Base-by-base conservation (phyloP, 1,140 invertebrate genomes). In the Drosophila obscura region DNA sequence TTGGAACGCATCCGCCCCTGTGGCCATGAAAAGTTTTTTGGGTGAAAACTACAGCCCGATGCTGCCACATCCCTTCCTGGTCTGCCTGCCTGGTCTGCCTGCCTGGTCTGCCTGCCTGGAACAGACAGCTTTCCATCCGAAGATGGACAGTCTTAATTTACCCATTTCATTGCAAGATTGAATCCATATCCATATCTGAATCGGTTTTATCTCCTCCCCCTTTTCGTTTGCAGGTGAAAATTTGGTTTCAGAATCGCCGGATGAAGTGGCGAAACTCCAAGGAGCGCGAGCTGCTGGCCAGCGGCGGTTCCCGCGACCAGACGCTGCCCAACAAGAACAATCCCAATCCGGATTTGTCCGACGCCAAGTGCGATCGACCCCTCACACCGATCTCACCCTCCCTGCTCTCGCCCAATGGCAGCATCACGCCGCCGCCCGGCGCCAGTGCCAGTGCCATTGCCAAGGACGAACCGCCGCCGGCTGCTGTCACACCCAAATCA, bases 221-320 rank as follows among this genome's bases (percentile, higher is more conserved):
- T 31, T 77, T 82, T 88, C 76, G 91, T 81, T 94, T 93, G 13
- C 93, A 98, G 97, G 97, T 98, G 63, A 98, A 98, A 93, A 98
- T 98, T 67, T 98, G 97, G 97, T 98, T 98, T 92, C 97, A 98
- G 94, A 98, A 98, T 91, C 94, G 97, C 1, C 94, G 97, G 52
- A 98, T 98, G 97, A 98, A 98, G 92, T 98, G 97, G 97, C 94
- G 98, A 7, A 99, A 99, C 92, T 98, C 97, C 7, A 99, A 99
- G 92, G 98, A 99, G 92, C 93, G 98, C 15, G 98, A 99, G 92
- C 93, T 99, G 0, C 92, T 99, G 48, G 98, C 98, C 4, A 95
- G 94, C 16, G 98, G 98, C 0, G 98, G 98, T 4, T 97, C 96
- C 7, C 93, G 98, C 16, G 98, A 99, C 89, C 97, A 99, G 91